Percentiles rank a stretch among this genome's conserved stretches.
phyloP scores from a whole-genome alignment of 2,888 invertebrate genomes.

The Synergus laeviventris region DNA sequence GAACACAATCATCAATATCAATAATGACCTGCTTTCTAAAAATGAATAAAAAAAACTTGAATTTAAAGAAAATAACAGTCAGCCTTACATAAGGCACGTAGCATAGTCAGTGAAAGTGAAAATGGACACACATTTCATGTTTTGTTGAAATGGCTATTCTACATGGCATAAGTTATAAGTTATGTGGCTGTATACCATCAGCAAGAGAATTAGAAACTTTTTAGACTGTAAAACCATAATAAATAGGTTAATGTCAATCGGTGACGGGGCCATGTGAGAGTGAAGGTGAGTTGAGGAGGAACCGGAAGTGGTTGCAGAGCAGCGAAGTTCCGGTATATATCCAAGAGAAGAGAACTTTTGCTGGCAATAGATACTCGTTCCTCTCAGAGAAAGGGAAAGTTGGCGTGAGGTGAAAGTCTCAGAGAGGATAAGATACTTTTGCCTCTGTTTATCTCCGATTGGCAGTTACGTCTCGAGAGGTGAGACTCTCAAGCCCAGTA shows the following conservation, averaged over 20 bases:
- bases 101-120: conserved; percentile 31
- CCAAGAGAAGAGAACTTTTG: conserved; percentile 15
- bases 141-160: conserved; percentile 26
- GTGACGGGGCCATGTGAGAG: not conserved
- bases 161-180: conserved; percentile 9
- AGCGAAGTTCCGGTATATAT: conserved; percentile 22
- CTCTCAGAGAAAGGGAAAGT: conserved; percentile 72
- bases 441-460: conserved; percentile 60
- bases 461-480: conserved; percentile 40
- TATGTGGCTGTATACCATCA: no score
- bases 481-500: conserved; percentile 36
- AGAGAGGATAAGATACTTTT: conserved; percentile 61
- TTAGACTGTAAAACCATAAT: conserved; percentile 22
- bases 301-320: conserved; percentile 29
- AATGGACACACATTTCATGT: conserved; percentile 14
- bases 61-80: conserved; percentile 13
- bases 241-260: conserved; percentile 36
- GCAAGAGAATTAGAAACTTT: conserved; percentile 31
- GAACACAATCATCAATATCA: conserved; percentile 14
- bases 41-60: conserved; percentile 14
- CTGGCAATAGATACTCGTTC: not conserved
- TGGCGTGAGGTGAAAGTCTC: conserved; percentile 70
- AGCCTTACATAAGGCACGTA: not conserved
- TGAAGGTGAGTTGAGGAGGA: conserved; percentile 6
- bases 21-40: conserved; percentile 39